Percentiles rank a stretch among this genome's conserved stretches.
phyloP scores from a whole-genome alignment of 2,113 vertebrate species.

The Helogale parvula region DNA sequence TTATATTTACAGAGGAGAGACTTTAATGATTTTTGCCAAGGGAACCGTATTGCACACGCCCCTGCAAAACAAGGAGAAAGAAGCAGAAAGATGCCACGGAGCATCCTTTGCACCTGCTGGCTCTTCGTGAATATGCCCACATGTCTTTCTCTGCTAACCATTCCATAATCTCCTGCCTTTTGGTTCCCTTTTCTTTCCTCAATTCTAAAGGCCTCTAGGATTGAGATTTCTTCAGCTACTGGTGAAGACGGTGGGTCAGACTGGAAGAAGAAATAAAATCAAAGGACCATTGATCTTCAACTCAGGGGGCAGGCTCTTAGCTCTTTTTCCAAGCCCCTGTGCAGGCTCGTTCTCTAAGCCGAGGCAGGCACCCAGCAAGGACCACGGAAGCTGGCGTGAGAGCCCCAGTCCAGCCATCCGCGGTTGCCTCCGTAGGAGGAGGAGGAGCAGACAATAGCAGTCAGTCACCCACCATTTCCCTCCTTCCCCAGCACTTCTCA shows the following conservation, averaged over 20 bases:
- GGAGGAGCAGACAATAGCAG: not conserved
- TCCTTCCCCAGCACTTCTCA: not conserved
- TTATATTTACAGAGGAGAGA: not conserved
- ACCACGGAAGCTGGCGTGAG: not conserved
- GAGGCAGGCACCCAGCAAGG: conserved; percentile 10
- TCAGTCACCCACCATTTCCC: not conserved
- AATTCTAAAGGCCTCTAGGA: not conserved
- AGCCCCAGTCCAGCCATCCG: not conserved
- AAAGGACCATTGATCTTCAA: conserved; percentile 49
- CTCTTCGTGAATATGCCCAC: not conserved
- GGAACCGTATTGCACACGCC: rapidly evolving
- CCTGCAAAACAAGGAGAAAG: not conserved
- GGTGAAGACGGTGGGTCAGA: not conserved
- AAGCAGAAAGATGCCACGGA: not conserved
- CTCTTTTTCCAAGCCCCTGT: not conserved
- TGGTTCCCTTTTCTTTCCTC: not conserved
- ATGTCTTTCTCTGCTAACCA: not conserved
- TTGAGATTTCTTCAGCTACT: not conserved
- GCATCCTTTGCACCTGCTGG: not conserved
- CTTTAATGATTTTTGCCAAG: not conserved
- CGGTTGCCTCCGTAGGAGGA: not conserved
- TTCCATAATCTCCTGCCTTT: not conserved
- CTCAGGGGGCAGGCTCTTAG: not conserved
- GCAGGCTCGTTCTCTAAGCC: not conserved
- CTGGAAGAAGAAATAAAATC: conserved; percentile 51